A percentile compares a stretch with the other conserved stretches of the same genome.
phyloP scores from a whole-genome alignment of 2,888 invertebrate genomes.

The Caradrina clavipalpis region DNA sequence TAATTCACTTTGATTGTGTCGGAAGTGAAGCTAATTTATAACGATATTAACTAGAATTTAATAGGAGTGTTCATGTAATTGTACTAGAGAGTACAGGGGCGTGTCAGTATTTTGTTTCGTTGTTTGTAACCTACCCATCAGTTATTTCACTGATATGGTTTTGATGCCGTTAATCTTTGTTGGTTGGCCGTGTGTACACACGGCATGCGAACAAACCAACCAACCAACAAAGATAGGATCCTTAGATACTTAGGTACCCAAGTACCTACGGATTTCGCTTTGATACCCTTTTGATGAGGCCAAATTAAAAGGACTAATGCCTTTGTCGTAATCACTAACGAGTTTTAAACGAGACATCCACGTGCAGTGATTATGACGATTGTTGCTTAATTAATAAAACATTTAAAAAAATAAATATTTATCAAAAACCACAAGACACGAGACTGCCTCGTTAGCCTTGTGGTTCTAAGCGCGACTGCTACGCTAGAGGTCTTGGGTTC shows the following conservation, averaged over 20 bases:
- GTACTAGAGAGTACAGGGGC: slow-evolving; percentile 20
- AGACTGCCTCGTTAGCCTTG: too few relatives aligned
- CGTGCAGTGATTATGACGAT: neutral
- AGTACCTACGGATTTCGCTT: neutral
- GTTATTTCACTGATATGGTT: slow-evolving; percentile 21
- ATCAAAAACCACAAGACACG: too few relatives aligned
- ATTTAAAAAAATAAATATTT: too few relatives aligned
- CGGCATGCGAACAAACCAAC: too few relatives aligned
- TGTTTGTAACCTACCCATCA: neutral
- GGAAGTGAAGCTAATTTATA: slow-evolving; percentile 39
- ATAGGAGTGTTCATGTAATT: slow-evolving; percentile 12
- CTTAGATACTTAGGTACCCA: too few relatives aligned
- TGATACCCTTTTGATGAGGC: neutral
- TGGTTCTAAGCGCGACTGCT: too few relatives aligned
- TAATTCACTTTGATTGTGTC: slow-evolving; percentile 37
- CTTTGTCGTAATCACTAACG: neutral
- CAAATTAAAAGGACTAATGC: neutral
- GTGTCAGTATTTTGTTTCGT: slow-evolving; percentile 33
- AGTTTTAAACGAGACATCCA: neutral
- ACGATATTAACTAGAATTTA: slow-evolving; percentile 24
- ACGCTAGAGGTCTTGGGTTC: too few relatives aligned
- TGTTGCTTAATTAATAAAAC: too few relatives aligned
- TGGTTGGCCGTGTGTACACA: neutral
- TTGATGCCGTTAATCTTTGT: slow-evolving; percentile 16
- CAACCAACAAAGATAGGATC: too few relatives aligned